Evolutionary conservation across 2,113 vertebrate species (phyloP).

Genomic region (Vidua macroura): DNA sequence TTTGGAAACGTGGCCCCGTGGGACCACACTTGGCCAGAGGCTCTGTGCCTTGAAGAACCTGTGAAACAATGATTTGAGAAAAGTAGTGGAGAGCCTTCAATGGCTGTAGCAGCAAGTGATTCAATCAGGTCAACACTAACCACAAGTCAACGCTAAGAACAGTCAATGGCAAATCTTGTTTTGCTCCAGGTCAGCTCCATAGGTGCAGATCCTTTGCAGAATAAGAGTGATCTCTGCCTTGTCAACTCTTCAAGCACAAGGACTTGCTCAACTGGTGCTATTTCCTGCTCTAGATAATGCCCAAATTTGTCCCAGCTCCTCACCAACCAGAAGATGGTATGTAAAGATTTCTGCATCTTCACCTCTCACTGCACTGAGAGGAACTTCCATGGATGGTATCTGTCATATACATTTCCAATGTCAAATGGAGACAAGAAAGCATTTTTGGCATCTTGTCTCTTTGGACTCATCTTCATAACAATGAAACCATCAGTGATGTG

Average conservation of each 20-base stretch:
- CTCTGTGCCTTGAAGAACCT: background rate
- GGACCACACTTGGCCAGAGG: background rate
- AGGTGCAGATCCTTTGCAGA: background rate
- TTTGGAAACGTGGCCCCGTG: background rate
- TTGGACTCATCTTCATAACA: background rate
- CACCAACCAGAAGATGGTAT: background rate
- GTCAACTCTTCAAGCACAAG: background rate
- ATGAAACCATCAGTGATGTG: background rate
- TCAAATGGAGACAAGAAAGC: background rate
- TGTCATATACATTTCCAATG: background rate
- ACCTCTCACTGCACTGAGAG: background rate
- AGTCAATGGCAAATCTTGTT: background rate
- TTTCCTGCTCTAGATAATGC: background rate
- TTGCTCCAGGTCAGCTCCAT: background rate
- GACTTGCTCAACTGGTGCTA: background rate
- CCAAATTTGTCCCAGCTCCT: background rate
- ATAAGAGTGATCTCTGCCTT: background rate
- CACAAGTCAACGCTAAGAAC: background rate
- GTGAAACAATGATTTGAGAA: background rate
- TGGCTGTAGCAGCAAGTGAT: background rate
- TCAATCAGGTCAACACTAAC: background rate
- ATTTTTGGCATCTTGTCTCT: slow-evolving; percentile 11
- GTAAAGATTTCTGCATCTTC: background rate
- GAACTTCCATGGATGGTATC: background rate
- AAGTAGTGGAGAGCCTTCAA: background rate